These are phyloP conservation scores for Sitta europaea DNA, from an alignment of 2,113 vertebrate genomes.

Conservation along the genomic window DNA sequence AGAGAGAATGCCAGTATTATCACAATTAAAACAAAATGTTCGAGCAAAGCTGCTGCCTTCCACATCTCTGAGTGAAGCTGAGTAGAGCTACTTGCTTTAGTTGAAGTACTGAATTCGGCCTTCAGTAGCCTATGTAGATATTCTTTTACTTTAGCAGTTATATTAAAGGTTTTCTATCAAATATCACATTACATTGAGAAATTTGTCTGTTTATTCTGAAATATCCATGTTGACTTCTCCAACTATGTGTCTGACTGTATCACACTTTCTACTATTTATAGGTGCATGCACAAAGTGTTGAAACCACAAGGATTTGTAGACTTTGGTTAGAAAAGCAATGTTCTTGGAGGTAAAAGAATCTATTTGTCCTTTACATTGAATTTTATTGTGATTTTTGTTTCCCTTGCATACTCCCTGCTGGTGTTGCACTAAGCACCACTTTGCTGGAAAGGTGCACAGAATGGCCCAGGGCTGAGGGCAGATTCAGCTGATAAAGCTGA, in stretches of 20 bases:
- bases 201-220: neutral
- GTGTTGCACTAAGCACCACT: neutral
- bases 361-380: neutral
- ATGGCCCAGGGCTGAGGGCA: neutral
- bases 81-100: neutral
- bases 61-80: neutral
- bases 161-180: neutral
- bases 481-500: neutral
- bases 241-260: neutral
- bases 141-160: neutral
- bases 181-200: neutral
- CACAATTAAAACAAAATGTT: neutral
- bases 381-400: neutral
- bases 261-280: neutral
- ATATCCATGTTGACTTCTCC: neutral
- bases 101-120: slow-evolving; percentile 6
- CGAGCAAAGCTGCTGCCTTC: neutral
- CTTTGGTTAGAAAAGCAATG: neutral
- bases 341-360: neutral
- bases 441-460: neutral
- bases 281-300: neutral
- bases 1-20: neutral
- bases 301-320: neutral
- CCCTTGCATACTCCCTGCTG: neutral
- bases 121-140: neutral